Base-by-base conservation (phyloP, 2,888 invertebrate species). In the Ormyrus labotus region DNA sequence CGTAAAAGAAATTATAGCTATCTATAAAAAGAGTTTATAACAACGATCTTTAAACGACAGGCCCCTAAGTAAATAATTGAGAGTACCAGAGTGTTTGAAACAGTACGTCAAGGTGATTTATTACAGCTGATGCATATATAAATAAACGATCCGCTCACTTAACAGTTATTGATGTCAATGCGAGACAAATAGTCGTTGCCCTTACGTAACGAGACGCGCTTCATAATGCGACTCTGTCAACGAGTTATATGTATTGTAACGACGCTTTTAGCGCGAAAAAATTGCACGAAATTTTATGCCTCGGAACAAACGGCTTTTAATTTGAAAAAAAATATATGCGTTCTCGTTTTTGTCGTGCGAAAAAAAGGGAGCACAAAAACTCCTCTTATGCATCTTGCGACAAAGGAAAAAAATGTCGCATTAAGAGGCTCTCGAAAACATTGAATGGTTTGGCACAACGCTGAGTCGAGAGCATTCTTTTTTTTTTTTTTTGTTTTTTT, bases 381-480 rank as follows among this genome's bases (percentile, higher is more conserved):
- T 45, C 9, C 6, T 53, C 34, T 19, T 34, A 9, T 57, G 13
- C 60, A 9, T 50, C 19, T 19, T 55, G 70, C 50, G 47, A 6
- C 9, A 58, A 63, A 13, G 57, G n/a, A 58, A 70, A 80, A 80
- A 80, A 60, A 45, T 70, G 75, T 80, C 76, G 60, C 61, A 13
- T 51, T 70, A n/a, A 75, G 75, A 47, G 70, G 69, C 63, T n/a
- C 76, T 68, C 10, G 72, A 72, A 67, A 81, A 58, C 73, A 60
- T n/a, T 53, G 51, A 50, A 19, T 8, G 61, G 51, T 51, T 67
- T 9, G 6, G 19, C 51, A 50, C 57, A 45, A 51, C n/a, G 13
- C 19, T n/a, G 7, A 5, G 47, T 69, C 75, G 75, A 72, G 68
- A 63, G 51, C 50, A 19, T 47, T 63, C 13, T 77, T 73, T 53